Evolutionary conservation across 2,797 vertebrate genomes (phyloP).

Genomic region (Sebastes miniatus): DNA sequence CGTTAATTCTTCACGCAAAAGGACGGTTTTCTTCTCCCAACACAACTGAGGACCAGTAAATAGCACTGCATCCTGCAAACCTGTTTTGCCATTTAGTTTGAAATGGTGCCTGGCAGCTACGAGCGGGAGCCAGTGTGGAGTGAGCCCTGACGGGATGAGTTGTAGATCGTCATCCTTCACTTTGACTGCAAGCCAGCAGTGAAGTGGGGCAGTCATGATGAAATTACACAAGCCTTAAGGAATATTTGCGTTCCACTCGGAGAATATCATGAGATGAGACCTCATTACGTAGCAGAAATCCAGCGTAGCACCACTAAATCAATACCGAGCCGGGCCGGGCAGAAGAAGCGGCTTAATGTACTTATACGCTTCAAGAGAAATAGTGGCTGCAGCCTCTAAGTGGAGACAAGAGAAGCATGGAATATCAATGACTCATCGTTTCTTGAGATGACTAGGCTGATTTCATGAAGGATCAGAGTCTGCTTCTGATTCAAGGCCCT

Average conservation of each 20-base stretch:
- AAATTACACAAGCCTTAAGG: constrained; percentile 73
- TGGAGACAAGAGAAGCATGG: constrained; percentile 38
- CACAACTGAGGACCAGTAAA: constrained; percentile 28
- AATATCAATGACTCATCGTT: constrained; percentile 56
- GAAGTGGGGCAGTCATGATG: constrained; percentile 65
- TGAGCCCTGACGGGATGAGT: constrained; percentile 54
- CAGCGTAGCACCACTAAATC: constrained; percentile 66
- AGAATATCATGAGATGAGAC: constrained; percentile 71
- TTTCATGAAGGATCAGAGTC: constrained; percentile 36
- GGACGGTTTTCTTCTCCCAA: neutral
- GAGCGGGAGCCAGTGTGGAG: constrained; percentile 29
- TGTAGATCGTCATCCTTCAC: constrained; percentile 57
- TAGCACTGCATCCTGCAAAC: constrained; percentile 14
- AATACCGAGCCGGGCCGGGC: constrained; percentile 57
- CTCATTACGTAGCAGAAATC: constrained; percentile 77
- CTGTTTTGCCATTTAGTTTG: constrained; percentile 30
- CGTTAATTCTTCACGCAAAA: constrained; percentile 38
- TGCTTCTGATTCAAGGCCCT: constrained; percentile 12
- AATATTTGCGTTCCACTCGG: constrained; percentile 74
- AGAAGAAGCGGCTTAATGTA: constrained; percentile 51
- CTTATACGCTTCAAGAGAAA: constrained; percentile 58
- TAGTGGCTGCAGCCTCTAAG: constrained; percentile 42
- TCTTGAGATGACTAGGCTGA: constrained; percentile 33
- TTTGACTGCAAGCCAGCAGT: constrained; percentile 61
- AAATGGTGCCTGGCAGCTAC: constrained; percentile 52